Base-by-base conservation (phyloP, 2,797 vertebrate genomes). In the Microctenopoma stevenorrisi region DNA sequence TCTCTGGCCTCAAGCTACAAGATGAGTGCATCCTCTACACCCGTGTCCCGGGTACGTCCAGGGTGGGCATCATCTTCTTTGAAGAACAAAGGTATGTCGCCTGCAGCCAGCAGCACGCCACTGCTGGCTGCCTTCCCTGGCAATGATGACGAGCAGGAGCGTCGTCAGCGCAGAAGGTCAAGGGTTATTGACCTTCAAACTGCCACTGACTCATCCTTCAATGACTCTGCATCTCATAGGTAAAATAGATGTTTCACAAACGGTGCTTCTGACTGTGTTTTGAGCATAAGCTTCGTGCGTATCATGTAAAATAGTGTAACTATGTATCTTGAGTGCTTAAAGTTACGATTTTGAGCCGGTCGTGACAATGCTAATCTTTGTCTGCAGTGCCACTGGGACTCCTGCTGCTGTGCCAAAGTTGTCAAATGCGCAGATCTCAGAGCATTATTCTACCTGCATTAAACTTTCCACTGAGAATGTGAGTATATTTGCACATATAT, bases 391-490 rank as follows among this genome's bases (percentile, higher is more conserved):
- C 25, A n/a, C 87, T 16, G 94, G 94, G 8, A 87, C 93, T 25
- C 91, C 92, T 16, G 86, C 95, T 15, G 83, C 91, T 0, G 81
- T 94, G 35, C 94, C 96, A 7, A 96, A 94, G 38, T 88, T 98
- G 84, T 97, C 88, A 42, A 96, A 97, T 67, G 91, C 93, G 0
- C 96, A 98, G 91, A 97, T 98, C 81, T 94, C 96, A 1, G 97
- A 98, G 42, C 98, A 98, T 88, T 98, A 98, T 78, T 96, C 96
- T 47, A 96, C 96, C 50, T 98, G 98, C 85, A 97, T 99, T 91
- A 98, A 96, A 74, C 95, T 98, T 16, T 98, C 95, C 58, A 88
- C 95, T 5, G 97, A 98, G 91, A 99, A 99, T 46, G 98, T 98
- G 90, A 96, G 97, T 95, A 28, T 37, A 50, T 7, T 3, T 60